These are phyloP conservation scores for Emydura subglobosa DNA, from an alignment of 2,113 vertebrate genomes.

Conservation along the genomic window DNA sequence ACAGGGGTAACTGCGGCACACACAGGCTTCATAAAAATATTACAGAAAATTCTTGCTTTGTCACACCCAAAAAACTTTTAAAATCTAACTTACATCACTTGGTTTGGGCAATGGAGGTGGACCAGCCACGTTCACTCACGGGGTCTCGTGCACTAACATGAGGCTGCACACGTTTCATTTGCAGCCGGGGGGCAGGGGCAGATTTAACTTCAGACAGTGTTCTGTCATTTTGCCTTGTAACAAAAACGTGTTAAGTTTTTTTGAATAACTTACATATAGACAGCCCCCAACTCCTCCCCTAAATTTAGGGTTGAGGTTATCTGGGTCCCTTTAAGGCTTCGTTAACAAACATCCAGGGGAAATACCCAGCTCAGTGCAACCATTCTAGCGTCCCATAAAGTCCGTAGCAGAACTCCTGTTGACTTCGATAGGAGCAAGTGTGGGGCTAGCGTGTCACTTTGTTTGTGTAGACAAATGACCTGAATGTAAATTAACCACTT, in stretches of 20 bases:
- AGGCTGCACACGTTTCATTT: neutral
- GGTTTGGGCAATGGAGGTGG: no score
- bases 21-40: no score
- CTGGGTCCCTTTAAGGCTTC: neutral
- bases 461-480: neutral
- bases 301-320: neutral
- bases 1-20: no score
- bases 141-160: neutral
- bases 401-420: neutral
- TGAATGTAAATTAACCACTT: neutral
- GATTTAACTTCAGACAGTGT: no score
- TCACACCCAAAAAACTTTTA: no score
- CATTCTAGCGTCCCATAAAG: neutral
- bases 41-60: no score
- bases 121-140: neutral
- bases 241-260: no score
- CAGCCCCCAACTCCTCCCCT: neutral
- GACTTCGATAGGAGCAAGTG: no score
- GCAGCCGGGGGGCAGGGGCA: no score
- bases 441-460: neutral
- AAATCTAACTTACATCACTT: no score
- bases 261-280: neutral
- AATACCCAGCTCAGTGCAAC: neutral
- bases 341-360: neutral
- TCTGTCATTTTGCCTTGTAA: no score